Evolutionary conservation across 1,140 invertebrate genomes (phyloP).

Genomic region (Stenopsyche tienmushanensis): DNA sequence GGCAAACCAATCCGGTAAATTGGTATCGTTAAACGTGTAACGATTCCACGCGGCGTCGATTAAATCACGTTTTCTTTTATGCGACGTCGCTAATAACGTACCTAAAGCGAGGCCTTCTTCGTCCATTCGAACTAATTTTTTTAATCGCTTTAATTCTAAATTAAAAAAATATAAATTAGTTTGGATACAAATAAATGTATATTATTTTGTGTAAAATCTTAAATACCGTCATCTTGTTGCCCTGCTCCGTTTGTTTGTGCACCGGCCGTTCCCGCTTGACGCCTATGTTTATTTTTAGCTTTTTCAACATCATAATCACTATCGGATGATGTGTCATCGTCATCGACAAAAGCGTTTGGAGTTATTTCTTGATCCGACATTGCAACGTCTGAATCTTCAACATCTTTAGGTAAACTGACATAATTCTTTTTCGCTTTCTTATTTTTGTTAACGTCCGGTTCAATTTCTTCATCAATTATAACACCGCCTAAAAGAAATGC

Average conservation of each 20-base stretch:
- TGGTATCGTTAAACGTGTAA: constrained; percentile 83
- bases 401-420: constrained; percentile 44
- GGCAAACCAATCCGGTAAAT: constrained; percentile 95
- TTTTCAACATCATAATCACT: constrained; percentile 65
- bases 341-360: constrained; percentile 40
- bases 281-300: constrained; percentile 13
- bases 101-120: constrained; percentile 86
- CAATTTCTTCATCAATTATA: constrained; percentile 54
- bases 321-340: constrained; percentile 55
- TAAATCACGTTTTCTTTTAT: constrained; percentile 83
- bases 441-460: constrained; percentile 36
- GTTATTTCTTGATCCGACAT: constrained; percentile 42
- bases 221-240: constrained; percentile 53
- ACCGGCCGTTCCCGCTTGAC: background rate
- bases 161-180: constrained; percentile 12
- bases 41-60: constrained; percentile 89
- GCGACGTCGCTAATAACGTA: constrained; percentile 79
- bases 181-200: too few relatives aligned
- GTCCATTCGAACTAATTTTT: constrained; percentile 75
- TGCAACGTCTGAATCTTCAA: constrained; percentile 41
- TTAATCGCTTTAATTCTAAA: constrained; percentile 48
- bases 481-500: constrained; percentile 47
- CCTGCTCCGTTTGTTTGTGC: background rate
- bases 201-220: too few relatives aligned
- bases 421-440: constrained; percentile 44